These are phyloP conservation scores for Bolinopsis microptera DNA, from an alignment of 37 sponge, comb jelly and placozoan genomes.

Conservation along the genomic window DNA sequence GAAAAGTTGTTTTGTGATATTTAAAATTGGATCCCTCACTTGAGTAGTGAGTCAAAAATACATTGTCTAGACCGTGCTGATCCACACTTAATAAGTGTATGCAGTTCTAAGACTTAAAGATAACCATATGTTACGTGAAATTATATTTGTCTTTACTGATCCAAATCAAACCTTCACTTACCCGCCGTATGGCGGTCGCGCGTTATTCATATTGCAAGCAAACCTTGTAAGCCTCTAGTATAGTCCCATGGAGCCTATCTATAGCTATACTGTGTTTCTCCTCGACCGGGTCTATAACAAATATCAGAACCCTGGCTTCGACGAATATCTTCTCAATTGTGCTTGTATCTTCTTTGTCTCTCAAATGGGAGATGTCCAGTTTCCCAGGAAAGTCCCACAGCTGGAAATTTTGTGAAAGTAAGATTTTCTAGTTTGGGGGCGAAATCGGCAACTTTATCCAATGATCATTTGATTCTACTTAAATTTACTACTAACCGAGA, in stretches of 20 bases:
- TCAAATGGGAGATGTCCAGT: slow-evolving; percentile 87
- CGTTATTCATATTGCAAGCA: not conserved
- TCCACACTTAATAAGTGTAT: no score
- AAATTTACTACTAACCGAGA: no score
- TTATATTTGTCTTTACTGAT: no score
- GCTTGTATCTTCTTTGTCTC: slow-evolving; percentile 70
- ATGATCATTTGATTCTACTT: no score
- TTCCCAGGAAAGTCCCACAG: slow-evolving; percentile 98
- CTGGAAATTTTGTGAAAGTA: slow-evolving; percentile 69
- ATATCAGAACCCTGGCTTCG: slow-evolving; percentile 84
- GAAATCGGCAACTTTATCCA: not conserved
- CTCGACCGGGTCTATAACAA: slow-evolving; percentile 83
- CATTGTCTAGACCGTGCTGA: no score
- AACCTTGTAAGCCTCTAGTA: slow-evolving; percentile 80
- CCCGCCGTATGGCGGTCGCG: not conserved
- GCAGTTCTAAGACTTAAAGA: no score
- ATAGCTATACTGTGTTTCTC: slow-evolving; percentile 86
- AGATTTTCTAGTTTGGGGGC: not conserved
- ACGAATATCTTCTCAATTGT: slow-evolving; percentile 88
- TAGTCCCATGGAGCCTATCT: slow-evolving; percentile 85
- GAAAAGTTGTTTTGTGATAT: no score
- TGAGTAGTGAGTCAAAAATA: no score
- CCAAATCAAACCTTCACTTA: no score
- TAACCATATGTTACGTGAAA: no score
- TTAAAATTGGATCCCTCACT: no score